These are phyloP conservation scores for Tupaia tana DNA, from an alignment of 2,113 vertebrate genomes.

Conservation along the genomic window DNA sequence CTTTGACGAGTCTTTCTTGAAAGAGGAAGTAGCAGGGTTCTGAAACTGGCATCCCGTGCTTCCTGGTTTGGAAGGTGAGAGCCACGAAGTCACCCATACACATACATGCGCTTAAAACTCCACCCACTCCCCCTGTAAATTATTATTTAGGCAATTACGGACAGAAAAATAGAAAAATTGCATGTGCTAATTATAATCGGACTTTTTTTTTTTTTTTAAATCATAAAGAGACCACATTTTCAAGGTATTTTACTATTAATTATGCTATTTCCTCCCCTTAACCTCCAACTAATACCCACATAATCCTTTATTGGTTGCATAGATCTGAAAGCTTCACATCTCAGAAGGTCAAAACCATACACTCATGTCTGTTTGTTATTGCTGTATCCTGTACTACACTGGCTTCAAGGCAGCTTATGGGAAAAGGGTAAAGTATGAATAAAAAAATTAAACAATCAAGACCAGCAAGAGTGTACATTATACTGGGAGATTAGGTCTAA, in stretches of 20 bases:
- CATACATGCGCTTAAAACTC: not conserved
- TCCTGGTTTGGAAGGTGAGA: conserved; percentile 37
- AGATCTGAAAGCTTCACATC: conserved; percentile 34
- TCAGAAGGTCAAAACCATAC: not conserved
- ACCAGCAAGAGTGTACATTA: not conserved
- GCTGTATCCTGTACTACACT: not conserved
- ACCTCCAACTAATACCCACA: not conserved
- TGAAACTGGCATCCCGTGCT: not conserved
- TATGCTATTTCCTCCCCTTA: not conserved
- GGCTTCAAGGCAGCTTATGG: not conserved
- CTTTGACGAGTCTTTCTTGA: conserved; percentile 57
- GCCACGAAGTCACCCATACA: not conserved
- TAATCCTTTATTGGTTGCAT: not conserved
- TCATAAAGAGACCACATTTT: conserved; percentile 12
- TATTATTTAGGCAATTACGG: conserved; percentile 16
- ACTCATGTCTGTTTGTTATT: not conserved
- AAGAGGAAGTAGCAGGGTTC: conserved; percentile 54
- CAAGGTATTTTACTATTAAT: conserved; percentile 31
- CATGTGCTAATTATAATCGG: not conserved
- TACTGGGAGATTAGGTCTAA: conserved; percentile 28
- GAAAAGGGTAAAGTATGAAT: conserved; percentile 43
- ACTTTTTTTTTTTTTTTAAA: not conserved
- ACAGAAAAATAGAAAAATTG: conserved; percentile 30
- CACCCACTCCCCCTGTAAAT: not conserved
- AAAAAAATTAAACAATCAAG: conserved; percentile 15